Evolutionary conservation across 2,888 invertebrate genomes (phyloP).

Genomic region (Diadromus collaris): DNA sequence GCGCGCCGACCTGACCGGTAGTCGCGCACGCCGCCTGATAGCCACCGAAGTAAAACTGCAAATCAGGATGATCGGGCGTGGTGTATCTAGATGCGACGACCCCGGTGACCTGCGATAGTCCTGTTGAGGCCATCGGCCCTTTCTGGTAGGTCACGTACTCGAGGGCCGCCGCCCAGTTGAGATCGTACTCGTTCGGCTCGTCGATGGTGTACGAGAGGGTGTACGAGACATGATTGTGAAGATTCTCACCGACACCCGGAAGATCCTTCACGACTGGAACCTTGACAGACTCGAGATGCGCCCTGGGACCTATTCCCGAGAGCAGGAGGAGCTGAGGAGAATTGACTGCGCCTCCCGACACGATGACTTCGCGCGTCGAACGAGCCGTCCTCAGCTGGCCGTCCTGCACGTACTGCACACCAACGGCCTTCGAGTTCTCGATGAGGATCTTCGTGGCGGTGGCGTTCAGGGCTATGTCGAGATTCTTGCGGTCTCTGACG

Average conservation of each 20-base stretch:
- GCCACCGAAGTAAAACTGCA: constrained; percentile 86
- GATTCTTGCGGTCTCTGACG: constrained; percentile 81
- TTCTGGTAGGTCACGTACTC: constrained; percentile 84
- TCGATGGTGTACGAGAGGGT: constrained; percentile 82
- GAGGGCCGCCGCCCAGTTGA: constrained; percentile 84
- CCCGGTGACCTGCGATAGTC: constrained; percentile 84
- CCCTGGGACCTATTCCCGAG: constrained; percentile 86
- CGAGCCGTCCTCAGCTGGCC: constrained; percentile 69
- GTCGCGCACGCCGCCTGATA: constrained; percentile 84
- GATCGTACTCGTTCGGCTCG: constrained; percentile 81
- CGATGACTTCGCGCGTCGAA: constrained; percentile 80
- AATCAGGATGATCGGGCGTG: constrained; percentile 83
- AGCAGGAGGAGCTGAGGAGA: constrained; percentile 85
- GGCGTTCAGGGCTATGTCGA: constrained; percentile 84
- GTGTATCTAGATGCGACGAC: constrained; percentile 84
- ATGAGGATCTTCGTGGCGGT: constrained; percentile 83
- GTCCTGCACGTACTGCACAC: constrained; percentile 82
- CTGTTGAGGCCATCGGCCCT: constrained; percentile 85
- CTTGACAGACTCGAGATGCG: constrained; percentile 82
- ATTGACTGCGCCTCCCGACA: constrained; percentile 85
- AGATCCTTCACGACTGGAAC: constrained; percentile 84
- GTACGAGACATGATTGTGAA: constrained; percentile 87
- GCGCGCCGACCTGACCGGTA: constrained; percentile 79
- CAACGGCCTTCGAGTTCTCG: constrained; percentile 81
- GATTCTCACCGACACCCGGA: constrained; percentile 86